Evolutionary conservation across 2,797 vertebrate species (phyloP).

Genomic region (Otolemur crassicaudatus): DNA sequence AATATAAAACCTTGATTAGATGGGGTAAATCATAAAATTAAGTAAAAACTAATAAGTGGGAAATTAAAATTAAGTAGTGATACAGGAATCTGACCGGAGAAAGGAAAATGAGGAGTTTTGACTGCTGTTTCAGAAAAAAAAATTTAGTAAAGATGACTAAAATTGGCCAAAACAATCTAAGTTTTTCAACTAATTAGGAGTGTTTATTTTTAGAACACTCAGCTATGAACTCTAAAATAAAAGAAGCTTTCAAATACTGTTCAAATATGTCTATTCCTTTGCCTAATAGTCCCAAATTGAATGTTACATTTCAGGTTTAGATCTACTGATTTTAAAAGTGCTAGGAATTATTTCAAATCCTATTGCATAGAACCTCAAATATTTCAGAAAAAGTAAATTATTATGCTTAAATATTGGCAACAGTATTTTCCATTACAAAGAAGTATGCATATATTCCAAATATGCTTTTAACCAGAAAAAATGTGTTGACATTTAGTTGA

Average conservation of each 20-base stretch:
- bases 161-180: neutral
- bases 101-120: neutral
- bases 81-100: neutral
- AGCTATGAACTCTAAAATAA: slow-evolving; percentile 14
- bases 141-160: neutral
- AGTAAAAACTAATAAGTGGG: neutral
- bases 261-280: neutral
- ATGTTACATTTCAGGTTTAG: neutral
- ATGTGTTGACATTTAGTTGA: slow-evolving; percentile 11
- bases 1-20: neutral
- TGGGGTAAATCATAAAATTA: neutral
- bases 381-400: slow-evolving; percentile 5
- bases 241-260: slow-evolving; percentile 16
- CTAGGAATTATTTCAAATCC: slow-evolving; percentile 37
- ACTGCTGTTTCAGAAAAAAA: neutral
- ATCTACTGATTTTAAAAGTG: neutral
- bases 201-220: neutral
- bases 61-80: neutral
- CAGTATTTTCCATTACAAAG: slow-evolving; percentile 8
- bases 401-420: slow-evolving; percentile 2
- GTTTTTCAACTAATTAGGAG: slow-evolving; percentile 6
- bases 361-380: neutral
- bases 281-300: neutral
- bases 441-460: slow-evolving; percentile 26
- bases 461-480: slow-evolving; percentile 33